Evolutionary conservation across 1,140 invertebrate genomes (phyloP), one percentile per base, ranked within the genome.

Genomic region (Drosophila arawakana): DNA sequence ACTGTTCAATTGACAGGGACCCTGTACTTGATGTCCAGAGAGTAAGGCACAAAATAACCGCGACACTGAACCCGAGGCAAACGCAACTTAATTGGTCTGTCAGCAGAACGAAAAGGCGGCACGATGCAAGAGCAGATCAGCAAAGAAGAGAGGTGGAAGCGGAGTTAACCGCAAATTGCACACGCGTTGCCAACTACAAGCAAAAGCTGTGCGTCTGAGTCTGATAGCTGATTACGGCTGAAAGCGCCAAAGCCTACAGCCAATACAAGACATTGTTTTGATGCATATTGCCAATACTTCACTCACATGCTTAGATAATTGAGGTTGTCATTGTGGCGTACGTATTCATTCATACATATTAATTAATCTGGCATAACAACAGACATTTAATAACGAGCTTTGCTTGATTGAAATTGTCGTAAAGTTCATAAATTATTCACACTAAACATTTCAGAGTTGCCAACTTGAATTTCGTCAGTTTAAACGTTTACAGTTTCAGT

Each of bases 71-170:
- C 25, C 43, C 63, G 34, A 43, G 47, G 21, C 30, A 25, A 49
- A 43, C 52, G 63, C 49, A 68, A 69, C 78, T 80, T 81, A 68
- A 80, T 80, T 80, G 57, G 21, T 18, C 59, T 80, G 67, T 80
- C 78, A 68, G 50, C 21, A 46, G 25, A 30, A 30, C 25, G 25
- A 30, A 30, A 30, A 4, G 25, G 25, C 25, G 25, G 25, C 0
- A 60, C 44, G 58, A 43, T 34, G 49, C 39, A 39, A 44, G 35
- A 21, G 13, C 25, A 37, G 35, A 43, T 9, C 21, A 35, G 3
- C 3, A 13, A 13, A 35, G 4, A 7, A 9, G 41, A 2, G 9
- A 39, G n/a, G 41, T 0, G 18, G 30, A 34, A 34, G 30, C 6
- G 7, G 15, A 47, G 37, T 15, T 11, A 74, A 59, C 44, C 44